Evolutionary conservation across 2,797 vertebrate species (phyloP), one percentile per base, ranked within the genome.

Genomic region (Etheostoma nigrum): DNA sequence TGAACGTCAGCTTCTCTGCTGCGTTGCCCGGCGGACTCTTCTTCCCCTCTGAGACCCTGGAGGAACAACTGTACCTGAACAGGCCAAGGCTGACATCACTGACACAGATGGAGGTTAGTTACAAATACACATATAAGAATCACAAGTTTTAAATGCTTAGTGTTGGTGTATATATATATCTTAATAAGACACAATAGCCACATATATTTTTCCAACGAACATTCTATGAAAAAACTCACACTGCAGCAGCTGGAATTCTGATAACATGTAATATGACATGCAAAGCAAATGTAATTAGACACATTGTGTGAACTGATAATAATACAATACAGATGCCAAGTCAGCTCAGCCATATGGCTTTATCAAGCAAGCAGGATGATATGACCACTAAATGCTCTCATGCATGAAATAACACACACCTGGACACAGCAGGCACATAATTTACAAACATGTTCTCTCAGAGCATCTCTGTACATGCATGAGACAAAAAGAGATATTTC

Each of bases 41-140:
- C 93, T 98, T 99, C 89, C 97, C 97, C 70, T 99, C 98, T 0
- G 98, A 99, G 87, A 96, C 97, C 72, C 95, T 99, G 91, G 97
- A 99, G 94, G 98, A 99, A 78, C 97, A 99, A 90, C 95, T 99
- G 71, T 99, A 99, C 91, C 96, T 99, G 91, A 98, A 97, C 90
- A 96, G 98, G 66, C 97, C 96, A 11, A 95, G 94, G 1, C 94
- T 99, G 54, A 98, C 97, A 0, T 95, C 96, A 0, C 95, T 98
- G 79, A 97, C 97, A 19, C 97, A 98, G 92, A 96, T 99, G 91
- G 97, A 98, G 94, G 95, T 95, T 62, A 30, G 86, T 49, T 52
- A 78, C 51, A 63, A 23, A 19, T 14, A 62, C 7, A 1, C 25
- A 54, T 47, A 57, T 12, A 19, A n/a, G 6, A 49, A 57, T 44